Base-by-base conservation (phyloP, 2,888 invertebrate genomes). In the Lacanobia oleracea region DNA sequence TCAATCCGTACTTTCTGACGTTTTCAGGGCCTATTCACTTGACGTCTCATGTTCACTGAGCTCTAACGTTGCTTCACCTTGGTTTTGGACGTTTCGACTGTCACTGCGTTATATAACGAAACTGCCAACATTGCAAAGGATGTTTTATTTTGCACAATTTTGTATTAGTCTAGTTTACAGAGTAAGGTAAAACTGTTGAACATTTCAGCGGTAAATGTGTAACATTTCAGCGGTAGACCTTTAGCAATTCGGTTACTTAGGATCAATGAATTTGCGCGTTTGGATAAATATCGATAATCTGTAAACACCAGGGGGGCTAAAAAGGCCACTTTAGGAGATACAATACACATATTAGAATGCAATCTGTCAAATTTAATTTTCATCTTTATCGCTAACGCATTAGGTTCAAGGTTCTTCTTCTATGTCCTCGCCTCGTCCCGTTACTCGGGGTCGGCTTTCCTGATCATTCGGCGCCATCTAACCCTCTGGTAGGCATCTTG, bases 41-140 rank as follows among this genome's bases (percentile, higher is more conserved):
- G 4, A 60, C 45, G 21, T 37, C 18, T 37, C n/a, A 51, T 27
- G 18, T 12, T 6, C 21, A 27, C 27, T 27, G 43, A 23, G 71
- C 33, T 14, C 40, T n/a, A 69, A 59, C 18, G 21, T 12, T 23
- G 6, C 18, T 61, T 64, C 50, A 63, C 62, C 63, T 23, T 50
- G 43, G 48, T 23, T 56, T 61, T 37, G 23, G 45, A 71, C n/a
- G 12, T 70, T 23, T 50, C 6, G 16, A 33, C 43, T 56, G 40
- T 21, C 8, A 7, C 57, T 18, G 18, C 16, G 4, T 12, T 12
- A n/a, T 21, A 5, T 21, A 48, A 37, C n/a, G 10, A 33, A 57
- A 59, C 5, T 51, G 37, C 23, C 2, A 62, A 48, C 5, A 56
- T 62, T 16, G 14, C 12, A n/a, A 71, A 14, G 8, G 9, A 56